Conservation (phyloP, 2,888 invertebrate genomes). For the Acheta domesticus region DNA sequence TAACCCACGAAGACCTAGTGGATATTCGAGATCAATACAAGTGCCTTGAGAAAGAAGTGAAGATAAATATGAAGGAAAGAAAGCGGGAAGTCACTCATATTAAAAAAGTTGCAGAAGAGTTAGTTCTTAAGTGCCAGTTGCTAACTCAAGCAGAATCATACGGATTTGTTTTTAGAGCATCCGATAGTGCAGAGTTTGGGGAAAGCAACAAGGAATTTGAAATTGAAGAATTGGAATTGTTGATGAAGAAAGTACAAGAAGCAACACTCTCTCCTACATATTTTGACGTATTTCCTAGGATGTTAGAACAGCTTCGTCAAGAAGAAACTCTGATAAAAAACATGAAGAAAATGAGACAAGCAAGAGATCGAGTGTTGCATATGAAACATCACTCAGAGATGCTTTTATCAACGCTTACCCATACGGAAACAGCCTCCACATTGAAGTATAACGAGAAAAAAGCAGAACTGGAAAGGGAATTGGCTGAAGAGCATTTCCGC, state of each 20-base stretch:
- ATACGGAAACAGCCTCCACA: background rate
- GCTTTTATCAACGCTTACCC: background rate
- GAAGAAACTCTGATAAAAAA: background rate
- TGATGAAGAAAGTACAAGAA: background rate
- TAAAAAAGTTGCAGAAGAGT: conserved; percentile 47
- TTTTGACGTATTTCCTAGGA: background rate
- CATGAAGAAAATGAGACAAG: background rate
- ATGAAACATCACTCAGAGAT: background rate
- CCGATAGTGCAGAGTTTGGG: background rate
- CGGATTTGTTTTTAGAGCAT: background rate
- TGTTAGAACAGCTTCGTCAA: background rate
- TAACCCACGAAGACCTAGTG: conserved; percentile 64
- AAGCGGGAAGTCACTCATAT: conserved; percentile 55
- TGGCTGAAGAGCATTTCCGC: background rate
- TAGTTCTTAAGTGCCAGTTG: conserved; percentile 49
- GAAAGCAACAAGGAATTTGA: background rate
- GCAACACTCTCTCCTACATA: background rate
- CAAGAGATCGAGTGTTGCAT: background rate
- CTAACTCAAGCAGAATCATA: conserved; percentile 47
- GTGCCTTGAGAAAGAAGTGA: conserved; percentile 57
- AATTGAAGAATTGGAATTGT: background rate
- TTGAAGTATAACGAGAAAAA: background rate
- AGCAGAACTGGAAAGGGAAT: background rate
- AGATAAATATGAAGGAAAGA: conserved; percentile 61
- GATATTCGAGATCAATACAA: conserved; percentile 60